These are phyloP conservation scores for Aphidius ervi DNA, from an alignment of 1,140 invertebrate species.

Conservation along the genomic window DNA sequence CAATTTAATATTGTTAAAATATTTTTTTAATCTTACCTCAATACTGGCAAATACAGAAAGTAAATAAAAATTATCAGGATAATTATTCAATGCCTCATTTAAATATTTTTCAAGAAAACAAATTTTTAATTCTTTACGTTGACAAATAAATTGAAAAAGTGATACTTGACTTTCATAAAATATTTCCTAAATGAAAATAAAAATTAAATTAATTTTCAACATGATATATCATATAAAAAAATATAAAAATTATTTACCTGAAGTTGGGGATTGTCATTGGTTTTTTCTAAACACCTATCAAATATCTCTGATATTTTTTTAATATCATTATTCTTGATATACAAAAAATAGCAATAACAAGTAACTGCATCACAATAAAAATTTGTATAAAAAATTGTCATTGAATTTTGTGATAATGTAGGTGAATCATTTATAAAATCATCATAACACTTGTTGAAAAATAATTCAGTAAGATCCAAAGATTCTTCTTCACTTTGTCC, in stretches of 20 bases:
- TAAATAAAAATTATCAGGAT: conserved; percentile 58
- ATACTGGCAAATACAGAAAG: conserved; percentile 44
- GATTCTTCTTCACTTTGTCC: conserved; percentile 18
- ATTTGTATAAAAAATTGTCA: conserved; percentile 52
- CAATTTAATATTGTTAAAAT: conserved; percentile 12
- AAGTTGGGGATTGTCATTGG: conserved; percentile 27
- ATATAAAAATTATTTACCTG: conserved; percentile 28
- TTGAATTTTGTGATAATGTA: conserved; percentile 19
- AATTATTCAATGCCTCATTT: conserved; percentile 46
- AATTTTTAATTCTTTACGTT: conserved; percentile 26
- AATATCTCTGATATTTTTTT: conserved; percentile 31
- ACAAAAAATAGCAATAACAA: conserved; percentile 56
- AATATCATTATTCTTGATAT: conserved; percentile 36
- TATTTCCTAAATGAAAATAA: conserved; percentile 36
- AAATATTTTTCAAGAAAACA: conserved; percentile 27
- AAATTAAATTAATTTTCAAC: too few species aligned
- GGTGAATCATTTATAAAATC: conserved; percentile 29
- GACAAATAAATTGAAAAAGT: conserved; percentile 48
- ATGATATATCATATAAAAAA: too few species aligned
- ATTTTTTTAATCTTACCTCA: conserved; percentile 38
- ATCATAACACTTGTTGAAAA: conserved; percentile 32
- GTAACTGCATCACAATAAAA: conserved; percentile 54
- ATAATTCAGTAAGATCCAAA: conserved; percentile 31
- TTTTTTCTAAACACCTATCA: conserved; percentile 36
- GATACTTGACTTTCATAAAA: conserved; percentile 44